These are phyloP conservation scores for Pungitius pungitius DNA, from an alignment of 2,113 vertebrate genomes.

Conservation along the genomic window DNA sequence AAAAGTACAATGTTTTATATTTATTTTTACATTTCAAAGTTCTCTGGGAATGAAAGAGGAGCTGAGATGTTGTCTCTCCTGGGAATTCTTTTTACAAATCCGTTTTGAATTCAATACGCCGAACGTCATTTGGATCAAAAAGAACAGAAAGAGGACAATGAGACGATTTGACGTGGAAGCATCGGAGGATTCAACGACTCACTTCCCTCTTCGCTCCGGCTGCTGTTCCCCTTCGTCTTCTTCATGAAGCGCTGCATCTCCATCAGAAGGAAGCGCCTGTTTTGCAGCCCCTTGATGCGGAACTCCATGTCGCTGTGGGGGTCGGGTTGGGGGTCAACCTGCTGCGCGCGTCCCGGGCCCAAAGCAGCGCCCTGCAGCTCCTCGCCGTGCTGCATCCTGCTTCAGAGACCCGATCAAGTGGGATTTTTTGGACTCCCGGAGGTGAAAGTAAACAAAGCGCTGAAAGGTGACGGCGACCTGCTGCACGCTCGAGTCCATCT, in stretches of 20 bases:
- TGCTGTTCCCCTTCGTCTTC: background rate
- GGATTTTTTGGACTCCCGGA: background rate
- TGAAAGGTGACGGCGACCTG: no score
- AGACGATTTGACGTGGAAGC: background rate
- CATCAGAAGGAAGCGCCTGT: slow-evolving; percentile 42
- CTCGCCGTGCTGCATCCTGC: background rate
- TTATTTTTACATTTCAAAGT: background rate
- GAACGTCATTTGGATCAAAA: background rate
- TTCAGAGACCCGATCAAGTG: background rate
- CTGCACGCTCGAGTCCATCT: background rate
- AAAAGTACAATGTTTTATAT: background rate
- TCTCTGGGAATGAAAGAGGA: background rate
- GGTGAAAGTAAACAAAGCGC: background rate
- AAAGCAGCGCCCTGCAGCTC: rapidly evolving
- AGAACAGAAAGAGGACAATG: no score
- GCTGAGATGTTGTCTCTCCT: background rate
- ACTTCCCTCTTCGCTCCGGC: slow-evolving; percentile 29
- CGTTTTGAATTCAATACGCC: background rate
- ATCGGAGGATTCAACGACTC: slow-evolving; percentile 38
- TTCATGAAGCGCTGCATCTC: slow-evolving; percentile 28
- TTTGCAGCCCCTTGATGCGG: slow-evolving; percentile 57
- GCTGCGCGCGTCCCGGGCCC: background rate
- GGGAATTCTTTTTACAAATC: background rate
- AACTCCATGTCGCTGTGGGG: slow-evolving; percentile 13
- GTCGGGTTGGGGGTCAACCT: background rate